A percentile compares a stretch with the other conserved stretches of the same genome.
Evolutionary conservation across 2,888 invertebrate species (phyloP).

Genomic region (Drosophila suboccidentalis): DNA sequence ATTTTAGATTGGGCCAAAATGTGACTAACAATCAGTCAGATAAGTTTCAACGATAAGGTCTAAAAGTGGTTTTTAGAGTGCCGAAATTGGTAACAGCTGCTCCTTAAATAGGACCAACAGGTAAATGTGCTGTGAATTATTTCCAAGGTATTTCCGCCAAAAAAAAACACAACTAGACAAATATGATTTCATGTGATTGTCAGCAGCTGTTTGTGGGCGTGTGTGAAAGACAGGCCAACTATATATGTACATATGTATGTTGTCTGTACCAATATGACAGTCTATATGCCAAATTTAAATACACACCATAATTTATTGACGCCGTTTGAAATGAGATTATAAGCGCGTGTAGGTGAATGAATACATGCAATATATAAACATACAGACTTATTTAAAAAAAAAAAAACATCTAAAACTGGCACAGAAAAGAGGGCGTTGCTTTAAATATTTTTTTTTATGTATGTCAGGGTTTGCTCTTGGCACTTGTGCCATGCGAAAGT

Average conservation of each 20-base stretch:
- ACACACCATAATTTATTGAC: slow-evolving; percentile 67
- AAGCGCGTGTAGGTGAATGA: slow-evolving; percentile 72
- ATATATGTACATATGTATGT: slow-evolving; percentile 9
- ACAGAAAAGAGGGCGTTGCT: slow-evolving; percentile 72
- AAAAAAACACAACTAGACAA: slow-evolving; percentile 16
- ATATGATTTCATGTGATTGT: slow-evolving; percentile 51
- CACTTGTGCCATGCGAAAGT: slow-evolving; percentile 74
- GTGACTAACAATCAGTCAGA: slow-evolving; percentile 59
- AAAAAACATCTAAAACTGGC: slow-evolving; percentile 16
- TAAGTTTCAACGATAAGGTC: slow-evolving; percentile 53
- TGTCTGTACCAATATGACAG: slow-evolving; percentile 37
- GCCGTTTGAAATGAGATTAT: slow-evolving; percentile 69
- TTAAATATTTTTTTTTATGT: slow-evolving; percentile 63
- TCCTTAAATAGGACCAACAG: slow-evolving; percentile 59
- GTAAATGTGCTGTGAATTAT: slow-evolving; percentile 36
- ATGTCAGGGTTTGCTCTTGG: slow-evolving; percentile 79
- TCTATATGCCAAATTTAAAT: slow-evolving; percentile 58
- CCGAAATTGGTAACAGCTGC: slow-evolving; percentile 29
- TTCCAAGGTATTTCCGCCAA: slow-evolving; percentile 40
- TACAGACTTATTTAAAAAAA: slow-evolving; percentile 12
- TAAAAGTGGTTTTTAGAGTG: slow-evolving; percentile 11
- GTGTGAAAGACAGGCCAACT: slow-evolving; percentile 33
- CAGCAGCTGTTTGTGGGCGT: slow-evolving; percentile 70
- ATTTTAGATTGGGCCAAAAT: slow-evolving; percentile 43
- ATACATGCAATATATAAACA: slow-evolving; percentile 27